phyloP scores from a whole-genome alignment of 2,797 vertebrate genomes.

The Lacerta agilis region DNA sequence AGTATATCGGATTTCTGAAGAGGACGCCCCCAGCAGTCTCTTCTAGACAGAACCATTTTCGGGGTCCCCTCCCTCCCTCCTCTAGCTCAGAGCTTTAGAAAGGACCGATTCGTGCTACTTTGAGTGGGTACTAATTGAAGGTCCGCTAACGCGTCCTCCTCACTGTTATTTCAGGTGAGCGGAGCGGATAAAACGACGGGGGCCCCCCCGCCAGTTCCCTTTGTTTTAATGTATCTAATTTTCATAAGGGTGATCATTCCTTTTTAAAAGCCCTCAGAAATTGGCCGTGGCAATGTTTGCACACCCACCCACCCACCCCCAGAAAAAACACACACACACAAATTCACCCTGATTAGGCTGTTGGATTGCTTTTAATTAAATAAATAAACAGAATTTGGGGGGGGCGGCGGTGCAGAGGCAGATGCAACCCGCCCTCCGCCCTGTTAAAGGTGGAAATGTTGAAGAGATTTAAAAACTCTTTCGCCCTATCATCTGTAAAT shows the following conservation, averaged over 20 bases:
- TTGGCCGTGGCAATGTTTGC: not conserved
- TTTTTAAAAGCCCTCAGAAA: not conserved
- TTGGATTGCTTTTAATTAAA: not conserved
- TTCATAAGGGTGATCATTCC: not conserved
- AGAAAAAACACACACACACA: not conserved
- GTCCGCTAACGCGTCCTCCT: not conserved
- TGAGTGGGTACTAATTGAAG: not conserved
- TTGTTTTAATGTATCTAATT: not conserved
- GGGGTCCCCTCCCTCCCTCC: too few relatives aligned
- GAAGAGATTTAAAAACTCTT: conserved; percentile 58
- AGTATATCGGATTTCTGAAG: not conserved
- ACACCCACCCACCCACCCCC: not conserved
- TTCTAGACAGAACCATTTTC: not conserved
- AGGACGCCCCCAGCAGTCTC: not conserved
- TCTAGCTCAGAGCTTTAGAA: not conserved
- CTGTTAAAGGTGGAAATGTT: conserved; percentile 20
- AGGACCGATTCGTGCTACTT: not conserved
- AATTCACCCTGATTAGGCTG: too few relatives aligned
- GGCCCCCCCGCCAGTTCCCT: not conserved
- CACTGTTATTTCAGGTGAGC: not conserved
- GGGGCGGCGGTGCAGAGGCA: not conserved
- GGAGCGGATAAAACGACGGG: too few relatives aligned
- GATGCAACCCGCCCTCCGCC: too few relatives aligned
- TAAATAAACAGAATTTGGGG: not conserved
- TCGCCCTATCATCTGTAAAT: conserved; percentile 67